Conservation (phyloP, 2,888 invertebrate genomes). For the Scaptomyza tumidula region DNA sequence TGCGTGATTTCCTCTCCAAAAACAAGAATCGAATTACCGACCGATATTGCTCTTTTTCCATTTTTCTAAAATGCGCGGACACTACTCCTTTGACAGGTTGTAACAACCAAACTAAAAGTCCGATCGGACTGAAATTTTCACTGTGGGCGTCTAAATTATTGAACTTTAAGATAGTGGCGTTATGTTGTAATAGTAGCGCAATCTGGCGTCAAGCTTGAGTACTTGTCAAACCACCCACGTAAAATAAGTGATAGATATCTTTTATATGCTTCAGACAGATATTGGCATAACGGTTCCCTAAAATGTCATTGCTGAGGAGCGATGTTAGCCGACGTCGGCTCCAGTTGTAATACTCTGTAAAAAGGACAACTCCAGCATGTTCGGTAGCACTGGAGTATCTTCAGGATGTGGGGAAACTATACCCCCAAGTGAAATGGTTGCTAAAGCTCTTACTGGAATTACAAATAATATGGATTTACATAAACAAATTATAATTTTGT, state of each 20-base stretch:
- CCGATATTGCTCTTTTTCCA: too few relatives aligned
- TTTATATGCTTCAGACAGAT: slow-evolving; percentile 95
- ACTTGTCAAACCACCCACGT: too few relatives aligned
- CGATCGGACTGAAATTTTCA: too few relatives aligned
- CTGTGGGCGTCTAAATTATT: too few relatives aligned
- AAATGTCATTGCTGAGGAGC: slow-evolving; percentile 97
- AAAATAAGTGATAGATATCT: slow-evolving; percentile 96
- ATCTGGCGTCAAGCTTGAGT: too few relatives aligned
- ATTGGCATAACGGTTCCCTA: slow-evolving; percentile 98
- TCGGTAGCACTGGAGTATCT: slow-evolving; percentile 95
- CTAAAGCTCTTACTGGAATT: slow-evolving; percentile 87
- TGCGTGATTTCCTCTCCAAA: too few relatives aligned
- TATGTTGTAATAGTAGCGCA: too few relatives aligned
- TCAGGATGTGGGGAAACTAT: slow-evolving; percentile 96
- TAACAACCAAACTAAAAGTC: too few relatives aligned
- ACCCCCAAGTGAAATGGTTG: slow-evolving; percentile 96
- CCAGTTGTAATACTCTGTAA: slow-evolving; percentile 98
- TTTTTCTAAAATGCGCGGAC: too few relatives aligned
- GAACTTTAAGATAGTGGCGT: too few relatives aligned
- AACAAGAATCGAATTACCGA: too few relatives aligned
- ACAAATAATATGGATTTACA: slow-evolving; percentile 84
- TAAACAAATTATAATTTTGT: slow-evolving; percentile 78
- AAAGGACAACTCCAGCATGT: slow-evolving; percentile 98
- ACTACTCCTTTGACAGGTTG: too few relatives aligned
- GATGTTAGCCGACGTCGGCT: slow-evolving; percentile 95